Base-by-base conservation (phyloP, 2,113 vertebrate species). In the Dicentrarchus labrax region DNA sequence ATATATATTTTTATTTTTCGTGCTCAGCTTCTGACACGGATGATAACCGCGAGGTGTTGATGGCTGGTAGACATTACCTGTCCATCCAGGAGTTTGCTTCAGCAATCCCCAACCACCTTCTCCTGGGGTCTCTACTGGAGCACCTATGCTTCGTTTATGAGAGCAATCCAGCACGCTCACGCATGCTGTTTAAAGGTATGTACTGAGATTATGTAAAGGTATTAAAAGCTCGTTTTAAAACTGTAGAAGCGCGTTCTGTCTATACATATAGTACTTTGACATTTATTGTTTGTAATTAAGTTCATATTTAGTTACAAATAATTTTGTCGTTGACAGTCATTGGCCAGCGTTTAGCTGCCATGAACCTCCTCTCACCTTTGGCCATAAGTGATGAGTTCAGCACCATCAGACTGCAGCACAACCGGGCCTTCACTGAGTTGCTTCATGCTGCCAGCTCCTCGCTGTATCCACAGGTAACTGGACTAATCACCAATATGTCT, bases 361-460 rank as follows among this genome's bases (percentile, higher is more conserved):
- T 98, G 93, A 97, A 97, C 61, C 94, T 99, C 62, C 96, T 99
- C 59, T 99, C 97, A 1, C 96, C 98, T 13, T 95, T 99, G 88
- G 97, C 97, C 39, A 95, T 98, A 85, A 97, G 97, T 19, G 98
- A 98, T 74, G 98, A 99, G 91, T 99, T 99, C 86, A 99, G 97
- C 94, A 97, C 97, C 0, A 83, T 99, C 74, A 95, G 98, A 74
- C 94, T 99, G 2, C 98, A 99, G 84, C 98, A 99, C 93, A 98
- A 97, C 86, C 94, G 95, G 79, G 98, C 98, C 64, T 97, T 99
- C 88, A 95, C 96, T 12, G 97, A 99, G 64, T 93, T 99, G 67
- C 97, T 99, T 10, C 92, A 92, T 10, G 93, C 94, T 8, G 92
- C 94, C 38, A 95, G 91, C 77, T 86, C 92, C 45, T 95, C 95